Conservation (phyloP, 2,797 vertebrate species). For the Pelodytes ibericus region DNA sequence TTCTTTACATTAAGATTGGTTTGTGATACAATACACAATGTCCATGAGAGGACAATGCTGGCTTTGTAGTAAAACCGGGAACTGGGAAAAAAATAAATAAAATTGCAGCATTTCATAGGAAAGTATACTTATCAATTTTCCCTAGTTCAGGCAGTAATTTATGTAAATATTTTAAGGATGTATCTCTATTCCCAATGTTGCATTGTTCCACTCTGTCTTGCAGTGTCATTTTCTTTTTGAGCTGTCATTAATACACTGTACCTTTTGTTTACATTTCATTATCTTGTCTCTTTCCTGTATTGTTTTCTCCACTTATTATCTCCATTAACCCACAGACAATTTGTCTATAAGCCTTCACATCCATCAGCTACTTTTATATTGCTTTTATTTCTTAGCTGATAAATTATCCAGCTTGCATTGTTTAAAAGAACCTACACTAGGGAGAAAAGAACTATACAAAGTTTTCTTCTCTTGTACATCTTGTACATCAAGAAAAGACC, state of each 20-base stretch:
- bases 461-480: constrained; percentile 29
- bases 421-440: constrained; percentile 57
- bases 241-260: constrained; percentile 33
- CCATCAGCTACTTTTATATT: constrained; percentile 57
- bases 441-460: constrained; percentile 48
- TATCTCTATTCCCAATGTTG: constrained; percentile 4
- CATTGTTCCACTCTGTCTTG: constrained; percentile 57
- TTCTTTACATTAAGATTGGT: no score
- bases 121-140: not conserved
- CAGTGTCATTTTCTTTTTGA: constrained; percentile 55
- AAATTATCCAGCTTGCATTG: constrained; percentile 59
- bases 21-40: no score
- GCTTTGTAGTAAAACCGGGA: no score
- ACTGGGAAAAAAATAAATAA: not conserved
- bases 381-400: constrained; percentile 62
- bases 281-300: constrained; percentile 26
- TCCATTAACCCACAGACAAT: constrained; percentile 34
- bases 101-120: not conserved
- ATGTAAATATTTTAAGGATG: constrained; percentile 5
- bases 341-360: constrained; percentile 55
- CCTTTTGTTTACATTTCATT: constrained; percentile 20
- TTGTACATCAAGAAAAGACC: not conserved
- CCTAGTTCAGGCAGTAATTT: not conserved
- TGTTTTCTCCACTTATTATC: constrained; percentile 36
- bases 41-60: no score